Percentiles rank a stretch among this genome's conserved stretches.
phyloP scores from a whole-genome alignment of 2,888 invertebrate genomes.

The Hypena proboscidalis region DNA sequence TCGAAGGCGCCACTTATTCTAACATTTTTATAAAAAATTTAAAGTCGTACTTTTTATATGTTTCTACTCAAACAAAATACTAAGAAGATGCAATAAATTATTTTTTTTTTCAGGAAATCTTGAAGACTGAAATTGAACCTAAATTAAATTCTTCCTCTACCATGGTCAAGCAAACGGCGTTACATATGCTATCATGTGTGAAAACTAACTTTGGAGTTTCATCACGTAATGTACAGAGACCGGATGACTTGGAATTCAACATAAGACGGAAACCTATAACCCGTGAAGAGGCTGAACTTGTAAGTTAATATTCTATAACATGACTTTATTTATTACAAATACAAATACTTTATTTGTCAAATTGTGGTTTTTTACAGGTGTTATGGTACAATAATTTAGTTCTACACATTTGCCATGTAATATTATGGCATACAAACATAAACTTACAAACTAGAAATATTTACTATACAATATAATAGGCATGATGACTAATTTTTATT shows the following conservation, averaged over 20 bases:
- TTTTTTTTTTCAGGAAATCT: slow-evolving; percentile 19
- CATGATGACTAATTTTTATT: too few species aligned
- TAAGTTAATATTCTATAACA: slow-evolving; percentile 33
- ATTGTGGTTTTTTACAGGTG: slow-evolving; percentile 37
- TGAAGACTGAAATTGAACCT: slow-evolving; percentile 20
- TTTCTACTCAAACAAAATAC: too few species aligned
- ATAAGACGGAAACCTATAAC: slow-evolving; percentile 27
- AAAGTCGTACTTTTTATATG: too few species aligned
- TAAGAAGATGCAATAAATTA: too few species aligned
- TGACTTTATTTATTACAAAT: too few species aligned
- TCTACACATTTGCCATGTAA: too few species aligned
- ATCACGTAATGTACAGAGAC: slow-evolving; percentile 1
- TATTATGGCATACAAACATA: too few species aligned
- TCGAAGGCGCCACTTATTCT: too few species aligned
- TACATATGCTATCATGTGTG: slow-evolving; percentile 20
- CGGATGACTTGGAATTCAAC: slow-evolving; percentile 12
- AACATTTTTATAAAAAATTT: too few species aligned
- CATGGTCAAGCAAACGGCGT: slow-evolving; percentile 27
- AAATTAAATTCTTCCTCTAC: neutral
- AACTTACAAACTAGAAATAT: too few species aligned
- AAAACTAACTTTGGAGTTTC: neutral
- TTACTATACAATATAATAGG: too few species aligned
- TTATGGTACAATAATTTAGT: too few species aligned
- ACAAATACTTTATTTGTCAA: neutral
- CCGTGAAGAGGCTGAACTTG: slow-evolving; percentile 45